phyloP scores from a whole-genome alignment of 2,113 vertebrate species.

The Chrysemys picta region DNA sequence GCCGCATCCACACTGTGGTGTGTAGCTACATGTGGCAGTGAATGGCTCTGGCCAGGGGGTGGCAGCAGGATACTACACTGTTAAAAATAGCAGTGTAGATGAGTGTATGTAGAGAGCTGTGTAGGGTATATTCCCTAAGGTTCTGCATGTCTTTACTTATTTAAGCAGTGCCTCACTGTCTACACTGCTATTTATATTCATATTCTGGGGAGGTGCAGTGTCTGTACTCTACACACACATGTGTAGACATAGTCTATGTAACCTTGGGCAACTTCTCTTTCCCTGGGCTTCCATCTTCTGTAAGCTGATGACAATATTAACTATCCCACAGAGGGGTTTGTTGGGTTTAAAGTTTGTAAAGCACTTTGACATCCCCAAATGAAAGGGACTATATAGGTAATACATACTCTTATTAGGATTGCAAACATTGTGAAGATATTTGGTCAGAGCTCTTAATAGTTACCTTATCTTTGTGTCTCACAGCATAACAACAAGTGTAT shows the following conservation, averaged over 20 bases:
- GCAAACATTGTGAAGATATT: conserved; percentile 22
- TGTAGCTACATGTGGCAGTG: too few species aligned
- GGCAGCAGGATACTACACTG: too few species aligned
- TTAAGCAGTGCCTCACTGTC: too few species aligned
- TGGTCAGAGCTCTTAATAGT: conserved; percentile 5
- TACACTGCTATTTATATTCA: too few species aligned
- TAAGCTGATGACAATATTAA: neutral
- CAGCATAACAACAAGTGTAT: neutral
- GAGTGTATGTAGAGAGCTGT: too few species aligned
- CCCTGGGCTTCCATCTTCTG: neutral
- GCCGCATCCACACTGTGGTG: too few species aligned
- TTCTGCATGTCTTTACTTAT: too few species aligned
- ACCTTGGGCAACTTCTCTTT: neutral
- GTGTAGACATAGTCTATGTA: neutral
- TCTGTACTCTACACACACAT: too few species aligned
- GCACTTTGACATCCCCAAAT: neutral
- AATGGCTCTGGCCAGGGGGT: too few species aligned
- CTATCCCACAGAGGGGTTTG: neutral
- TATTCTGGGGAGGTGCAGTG: too few species aligned
- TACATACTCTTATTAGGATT: neutral
- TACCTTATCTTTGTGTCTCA: neutral
- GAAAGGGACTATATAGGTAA: neutral
- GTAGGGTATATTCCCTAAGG: too few species aligned
- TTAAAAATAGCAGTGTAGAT: too few species aligned
- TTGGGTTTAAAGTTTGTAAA: neutral